These are phyloP conservation scores for Thaumetopoea pityocampa DNA, from an alignment of 1,140 invertebrate genomes.

Conservation along the genomic window DNA sequence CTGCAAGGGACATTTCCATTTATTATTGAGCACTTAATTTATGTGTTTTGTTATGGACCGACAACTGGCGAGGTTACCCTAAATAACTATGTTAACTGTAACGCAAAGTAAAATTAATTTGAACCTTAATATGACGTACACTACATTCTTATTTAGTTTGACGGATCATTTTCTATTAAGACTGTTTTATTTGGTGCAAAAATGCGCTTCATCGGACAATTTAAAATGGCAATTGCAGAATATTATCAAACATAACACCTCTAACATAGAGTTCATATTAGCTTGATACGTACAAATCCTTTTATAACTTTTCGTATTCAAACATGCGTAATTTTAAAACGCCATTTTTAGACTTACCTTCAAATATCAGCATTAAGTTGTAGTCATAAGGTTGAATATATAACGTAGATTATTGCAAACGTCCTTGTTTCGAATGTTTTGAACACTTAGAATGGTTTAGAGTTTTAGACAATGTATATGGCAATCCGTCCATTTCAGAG, in stretches of 20 bases:
- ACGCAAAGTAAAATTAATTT: constrained; percentile 11
- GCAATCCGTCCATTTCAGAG: constrained; percentile 66
- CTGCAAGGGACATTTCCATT: constrained; percentile 75
- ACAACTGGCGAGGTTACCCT: constrained; percentile 38
- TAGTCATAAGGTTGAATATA: constrained; percentile 25
- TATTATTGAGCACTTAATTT: constrained; percentile 76
- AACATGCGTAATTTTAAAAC: constrained; percentile 51
- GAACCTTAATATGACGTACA: constrained; percentile 3
- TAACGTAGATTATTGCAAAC: constrained; percentile 7
- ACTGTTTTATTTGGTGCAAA: constrained; percentile 18
- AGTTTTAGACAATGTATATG: constrained; percentile 69
- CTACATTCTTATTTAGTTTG: constrained; percentile 16
- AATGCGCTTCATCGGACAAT: constrained; percentile 46
- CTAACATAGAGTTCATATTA: constrained; percentile 21
- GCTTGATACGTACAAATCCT: constrained; percentile 15
- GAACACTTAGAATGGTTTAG: constrained; percentile 70
- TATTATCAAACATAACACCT: constrained; percentile 24
- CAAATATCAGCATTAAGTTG: constrained; percentile 21
- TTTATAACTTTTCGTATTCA: constrained; percentile 38
- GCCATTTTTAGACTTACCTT: constrained; percentile 17
- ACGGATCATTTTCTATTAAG: constrained; percentile 11
- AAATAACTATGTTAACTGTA: constrained; percentile 13
- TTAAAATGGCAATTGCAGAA: constrained; percentile 39
- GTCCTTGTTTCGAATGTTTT: constrained; percentile 27
- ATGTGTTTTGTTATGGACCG: constrained; percentile 75